Evolutionary conservation across 2,888 invertebrate species (phyloP).

Genomic region (Aphidius colemani): DNA sequence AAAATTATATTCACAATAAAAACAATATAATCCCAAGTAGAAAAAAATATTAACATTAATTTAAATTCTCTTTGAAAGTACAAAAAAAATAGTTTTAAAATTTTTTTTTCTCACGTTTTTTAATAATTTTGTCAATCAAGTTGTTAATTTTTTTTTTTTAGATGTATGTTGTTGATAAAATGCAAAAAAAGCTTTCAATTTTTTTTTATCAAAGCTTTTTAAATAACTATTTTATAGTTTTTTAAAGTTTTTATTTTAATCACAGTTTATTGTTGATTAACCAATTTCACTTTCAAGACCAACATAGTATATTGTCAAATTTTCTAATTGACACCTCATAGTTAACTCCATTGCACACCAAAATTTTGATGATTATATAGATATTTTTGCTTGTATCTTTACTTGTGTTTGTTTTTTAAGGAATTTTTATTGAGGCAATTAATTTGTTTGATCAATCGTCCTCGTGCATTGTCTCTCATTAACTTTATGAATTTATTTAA

Average conservation of each 20-base stretch:
- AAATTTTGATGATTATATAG: not conserved
- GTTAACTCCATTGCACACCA: slow-evolving; percentile 41
- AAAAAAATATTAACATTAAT: too few relatives aligned
- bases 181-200: too few relatives aligned
- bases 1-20: not conserved
- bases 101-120: not conserved
- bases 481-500: slow-evolving; percentile 15
- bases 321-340: slow-evolving; percentile 38
- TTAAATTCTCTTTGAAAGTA: too few relatives aligned
- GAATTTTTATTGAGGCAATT: slow-evolving; percentile 9
- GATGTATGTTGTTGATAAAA: too few relatives aligned
- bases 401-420: too few relatives aligned
- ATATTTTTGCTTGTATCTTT: too few relatives aligned
- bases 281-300: slow-evolving; percentile 52
- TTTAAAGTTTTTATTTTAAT: not conserved
- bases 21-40: not conserved
- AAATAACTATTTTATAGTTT: too few relatives aligned
- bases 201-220: too few relatives aligned
- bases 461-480: slow-evolving; percentile 25
- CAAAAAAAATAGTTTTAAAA: not conserved
- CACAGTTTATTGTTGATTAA: slow-evolving; percentile 28
- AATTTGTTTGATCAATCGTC: slow-evolving; percentile 26
- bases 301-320: slow-evolving; percentile 46
- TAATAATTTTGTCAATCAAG: not conserved
- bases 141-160: too few relatives aligned